Conservation (phyloP, 2,113 vertebrate genomes). For the Gila orcuttii region DNA sequence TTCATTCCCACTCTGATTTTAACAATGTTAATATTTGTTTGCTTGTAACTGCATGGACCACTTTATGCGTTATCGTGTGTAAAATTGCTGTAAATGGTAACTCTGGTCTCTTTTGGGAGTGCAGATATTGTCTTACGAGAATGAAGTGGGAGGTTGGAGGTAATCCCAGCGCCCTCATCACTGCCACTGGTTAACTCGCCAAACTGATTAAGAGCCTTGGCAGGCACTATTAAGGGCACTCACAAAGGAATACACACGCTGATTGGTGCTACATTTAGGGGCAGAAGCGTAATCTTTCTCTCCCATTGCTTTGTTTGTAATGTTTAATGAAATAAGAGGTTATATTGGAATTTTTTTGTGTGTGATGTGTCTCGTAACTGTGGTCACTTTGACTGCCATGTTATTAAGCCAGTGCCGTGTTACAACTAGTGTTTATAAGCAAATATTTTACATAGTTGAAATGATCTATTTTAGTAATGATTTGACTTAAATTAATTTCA, state of each 20-base stretch:
- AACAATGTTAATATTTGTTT: constrained; percentile 38
- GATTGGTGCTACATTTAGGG: constrained; percentile 56
- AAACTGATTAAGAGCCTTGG: constrained; percentile 66
- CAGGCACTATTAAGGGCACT: constrained; percentile 60
- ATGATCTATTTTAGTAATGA: constrained; percentile 1
- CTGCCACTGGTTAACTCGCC: constrained; percentile 69
- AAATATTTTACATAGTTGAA: neutral
- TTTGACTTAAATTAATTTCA: constrained; percentile 33
- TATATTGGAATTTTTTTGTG: neutral
- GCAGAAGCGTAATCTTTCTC: constrained; percentile 41
- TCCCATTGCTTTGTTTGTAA: constrained; percentile 12
- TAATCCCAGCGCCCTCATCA: constrained; percentile 65
- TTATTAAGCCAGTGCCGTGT: too few species aligned
- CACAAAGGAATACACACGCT: constrained; percentile 61
- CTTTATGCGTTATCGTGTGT: constrained; percentile 16
- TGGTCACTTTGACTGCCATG: neutral
- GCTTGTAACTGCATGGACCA: constrained; percentile 35
- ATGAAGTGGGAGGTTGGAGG: constrained; percentile 56
- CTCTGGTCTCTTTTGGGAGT: constrained; percentile 48
- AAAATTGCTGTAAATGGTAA: constrained; percentile 43
- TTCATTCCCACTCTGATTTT: constrained; percentile 10
- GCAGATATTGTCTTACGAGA: constrained; percentile 59
- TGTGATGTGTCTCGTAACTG: neutral
- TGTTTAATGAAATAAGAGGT: neutral
- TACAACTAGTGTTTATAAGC: neutral